phyloP scores from a whole-genome alignment of 2,797 vertebrate genomes.

The Acanthopagrus latus region DNA sequence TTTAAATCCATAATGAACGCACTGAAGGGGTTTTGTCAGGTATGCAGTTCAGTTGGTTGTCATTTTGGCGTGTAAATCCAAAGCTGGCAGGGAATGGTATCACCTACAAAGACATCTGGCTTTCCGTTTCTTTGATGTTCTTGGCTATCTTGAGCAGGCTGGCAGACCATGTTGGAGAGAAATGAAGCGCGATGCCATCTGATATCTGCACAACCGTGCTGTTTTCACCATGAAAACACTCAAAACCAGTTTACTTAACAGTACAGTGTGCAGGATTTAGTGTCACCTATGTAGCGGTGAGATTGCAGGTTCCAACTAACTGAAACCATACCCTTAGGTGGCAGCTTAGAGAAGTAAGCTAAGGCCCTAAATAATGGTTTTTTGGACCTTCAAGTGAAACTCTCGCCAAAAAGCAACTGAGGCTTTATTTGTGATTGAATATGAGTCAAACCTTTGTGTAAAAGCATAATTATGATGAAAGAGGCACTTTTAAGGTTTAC shows the following conservation, averaged over 20 bases:
- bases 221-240: slow-evolving; percentile 67
- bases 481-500: too few relatives aligned
- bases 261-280: too few relatives aligned
- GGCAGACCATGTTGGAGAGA: slow-evolving; percentile 37
- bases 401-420: too few relatives aligned
- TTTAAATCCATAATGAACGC: slow-evolving; percentile 39
- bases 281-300: too few relatives aligned
- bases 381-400: too few relatives aligned
- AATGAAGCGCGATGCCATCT: slow-evolving; percentile 56
- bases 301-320: too few relatives aligned
- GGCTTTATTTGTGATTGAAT: too few relatives aligned
- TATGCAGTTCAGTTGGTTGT: slow-evolving; percentile 45
- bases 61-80: slow-evolving; percentile 37
- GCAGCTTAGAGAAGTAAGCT: too few relatives aligned
- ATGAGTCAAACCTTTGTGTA: too few relatives aligned
- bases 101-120: slow-evolving; percentile 78
- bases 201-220: slow-evolving; percentile 67
- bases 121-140: slow-evolving; percentile 43
- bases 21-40: slow-evolving; percentile 45
- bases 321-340: too few relatives aligned
- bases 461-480: too few relatives aligned
- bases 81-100: slow-evolving; percentile 35
- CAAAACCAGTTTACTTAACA: not conserved
- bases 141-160: slow-evolving; percentile 62
- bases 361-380: too few relatives aligned